Conservation (phyloP, 2,888 invertebrate species). For the Prenolepis imparis region DNA sequence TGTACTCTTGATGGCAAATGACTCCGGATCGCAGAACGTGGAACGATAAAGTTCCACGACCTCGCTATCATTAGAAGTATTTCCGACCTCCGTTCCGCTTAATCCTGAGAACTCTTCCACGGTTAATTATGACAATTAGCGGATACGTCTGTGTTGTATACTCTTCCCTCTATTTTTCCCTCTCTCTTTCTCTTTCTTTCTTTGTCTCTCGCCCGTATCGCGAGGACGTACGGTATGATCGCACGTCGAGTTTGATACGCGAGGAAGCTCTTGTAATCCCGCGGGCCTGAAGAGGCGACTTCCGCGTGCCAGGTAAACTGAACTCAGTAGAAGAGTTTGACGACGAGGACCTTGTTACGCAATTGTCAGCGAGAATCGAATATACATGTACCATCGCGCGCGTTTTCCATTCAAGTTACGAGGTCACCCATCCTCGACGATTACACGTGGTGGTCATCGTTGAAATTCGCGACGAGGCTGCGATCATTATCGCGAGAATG, state of each 20-base stretch:
- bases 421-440: constrained; percentile 20
- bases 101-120: constrained; percentile 69
- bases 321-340: constrained; percentile 68
- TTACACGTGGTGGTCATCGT: constrained; percentile 22
- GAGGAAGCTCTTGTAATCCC: constrained; percentile 50
- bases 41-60: constrained; percentile 67
- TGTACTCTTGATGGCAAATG: constrained; percentile 56
- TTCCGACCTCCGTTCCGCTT: constrained; percentile 39
- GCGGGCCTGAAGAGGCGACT: constrained; percentile 55
- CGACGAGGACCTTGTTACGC: constrained; percentile 71
- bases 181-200: neutral
- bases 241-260: constrained; percentile 35
- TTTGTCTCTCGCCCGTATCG: neutral
- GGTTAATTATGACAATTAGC: constrained; percentile 77
- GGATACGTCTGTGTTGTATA: constrained; percentile 40
- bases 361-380: constrained; percentile 69
- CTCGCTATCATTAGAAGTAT: constrained; percentile 63
- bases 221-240: neutral
- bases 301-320: constrained; percentile 68
- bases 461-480: constrained; percentile 40
- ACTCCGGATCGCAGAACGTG: constrained; percentile 66
- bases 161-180: neutral
- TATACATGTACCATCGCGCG: neutral
- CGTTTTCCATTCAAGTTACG: neutral
- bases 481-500: constrained; percentile 67